A percentile compares a stretch with the other conserved stretches of the same genome.
Evolutionary conservation across 2,888 invertebrate genomes (phyloP).

Genomic region (Ormyrus labotus): DNA sequence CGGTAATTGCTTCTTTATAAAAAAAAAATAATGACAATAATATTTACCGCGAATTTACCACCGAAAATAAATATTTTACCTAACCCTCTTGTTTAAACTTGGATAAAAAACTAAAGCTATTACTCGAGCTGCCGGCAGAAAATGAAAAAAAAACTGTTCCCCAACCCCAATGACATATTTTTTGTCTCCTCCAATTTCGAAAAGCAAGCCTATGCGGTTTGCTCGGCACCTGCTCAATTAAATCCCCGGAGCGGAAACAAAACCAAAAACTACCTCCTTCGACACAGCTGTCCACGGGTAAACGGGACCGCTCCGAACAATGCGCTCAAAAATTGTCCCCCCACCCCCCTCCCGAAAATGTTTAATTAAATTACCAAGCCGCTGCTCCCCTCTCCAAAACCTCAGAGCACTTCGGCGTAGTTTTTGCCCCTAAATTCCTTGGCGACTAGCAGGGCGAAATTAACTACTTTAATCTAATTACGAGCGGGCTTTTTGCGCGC

Average conservation of each 20-base stretch:
- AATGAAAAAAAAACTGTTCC: too few species aligned
- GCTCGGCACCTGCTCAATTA: slow-evolving; percentile 10
- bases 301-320: neutral
- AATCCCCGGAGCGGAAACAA: neutral
- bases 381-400: too few species aligned
- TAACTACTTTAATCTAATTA: slow-evolving; percentile 56
- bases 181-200: neutral
- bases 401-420: too few species aligned
- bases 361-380: slow-evolving; percentile 33
- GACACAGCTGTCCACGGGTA: neutral
- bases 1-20: too few species aligned
- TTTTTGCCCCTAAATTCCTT: slow-evolving; percentile 33
- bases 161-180: neutral
- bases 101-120: too few species aligned
- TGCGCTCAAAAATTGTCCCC: neutral
- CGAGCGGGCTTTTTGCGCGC: slow-evolving; percentile 20
- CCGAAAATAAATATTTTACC: too few species aligned
- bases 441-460: slow-evolving; percentile 14
- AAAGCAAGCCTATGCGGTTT: neutral
- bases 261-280: neutral
- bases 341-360: neutral
- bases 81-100: too few species aligned
- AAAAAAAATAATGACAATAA: too few species aligned
- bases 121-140: too few species aligned
- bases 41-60: too few species aligned